Conservation (phyloP, 2,113 vertebrate species). For the Xenopus borealis region DNA sequence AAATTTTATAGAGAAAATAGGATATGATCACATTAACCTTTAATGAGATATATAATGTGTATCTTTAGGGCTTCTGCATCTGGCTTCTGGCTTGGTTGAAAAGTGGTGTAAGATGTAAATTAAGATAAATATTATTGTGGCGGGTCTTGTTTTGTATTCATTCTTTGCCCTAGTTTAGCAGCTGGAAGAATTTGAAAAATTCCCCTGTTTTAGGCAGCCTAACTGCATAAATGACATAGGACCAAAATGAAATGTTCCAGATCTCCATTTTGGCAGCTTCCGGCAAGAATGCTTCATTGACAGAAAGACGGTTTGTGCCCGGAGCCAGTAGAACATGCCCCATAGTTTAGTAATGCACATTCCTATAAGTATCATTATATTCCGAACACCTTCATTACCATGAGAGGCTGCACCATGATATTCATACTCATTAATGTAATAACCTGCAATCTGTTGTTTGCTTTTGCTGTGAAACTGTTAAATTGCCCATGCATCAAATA, state of each 20-base stretch:
- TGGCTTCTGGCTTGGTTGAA: background rate
- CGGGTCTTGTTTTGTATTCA: background rate
- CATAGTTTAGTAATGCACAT: conserved; percentile 27
- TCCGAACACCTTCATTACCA: conserved; percentile 7
- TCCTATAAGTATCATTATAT: conserved; percentile 21
- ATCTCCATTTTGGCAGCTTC: conserved; percentile 33
- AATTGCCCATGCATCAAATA: conserved; percentile 47
- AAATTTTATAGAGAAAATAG: too few species aligned
- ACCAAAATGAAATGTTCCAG: conserved; percentile 29
- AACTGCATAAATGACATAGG: background rate
- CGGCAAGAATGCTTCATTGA: conserved; percentile 33
- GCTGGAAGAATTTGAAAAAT: conserved; percentile 16
- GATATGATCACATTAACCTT: too few species aligned
- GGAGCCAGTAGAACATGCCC: conserved; percentile 34
- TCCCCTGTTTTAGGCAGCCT: background rate
- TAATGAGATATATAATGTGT: too few species aligned
- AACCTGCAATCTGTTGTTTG: too few species aligned
- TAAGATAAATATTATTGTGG: background rate
- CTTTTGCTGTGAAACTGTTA: background rate
- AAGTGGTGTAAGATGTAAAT: background rate
- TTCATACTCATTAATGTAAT: background rate
- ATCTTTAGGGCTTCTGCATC: background rate
- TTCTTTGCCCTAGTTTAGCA: conserved; percentile 23
- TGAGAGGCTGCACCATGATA: too few species aligned
- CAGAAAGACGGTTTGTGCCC: conserved; percentile 29